These are phyloP conservation scores for Glaucidium brasilianum DNA, from an alignment of 2,113 vertebrate species.

Conservation along the genomic window DNA sequence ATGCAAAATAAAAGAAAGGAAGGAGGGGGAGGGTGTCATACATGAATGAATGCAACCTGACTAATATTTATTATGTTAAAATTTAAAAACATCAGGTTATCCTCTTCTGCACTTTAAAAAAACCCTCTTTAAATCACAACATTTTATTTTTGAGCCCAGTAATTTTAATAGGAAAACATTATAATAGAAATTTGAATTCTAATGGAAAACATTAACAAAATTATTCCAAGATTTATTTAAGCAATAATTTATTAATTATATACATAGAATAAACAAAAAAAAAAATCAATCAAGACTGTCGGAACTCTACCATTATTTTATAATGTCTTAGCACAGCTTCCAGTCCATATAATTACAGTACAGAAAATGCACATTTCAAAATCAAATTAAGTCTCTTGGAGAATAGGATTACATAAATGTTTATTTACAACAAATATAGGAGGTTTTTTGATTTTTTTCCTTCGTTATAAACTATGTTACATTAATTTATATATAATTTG, in stretches of 20 bases:
- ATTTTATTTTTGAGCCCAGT: neutral
- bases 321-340: neutral
- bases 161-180: neutral
- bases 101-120: neutral
- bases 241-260: neutral
- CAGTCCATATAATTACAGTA: neutral
- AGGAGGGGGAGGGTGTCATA: rapidly evolving
- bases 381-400: neutral
- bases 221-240: neutral
- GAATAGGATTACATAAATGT: neutral
- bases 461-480: neutral
- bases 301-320: neutral
- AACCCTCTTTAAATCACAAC: neutral
- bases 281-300: neutral
- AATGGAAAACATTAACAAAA: neutral
- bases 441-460: neutral
- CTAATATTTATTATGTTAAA: neutral
- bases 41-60: neutral
- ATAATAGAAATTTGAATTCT: too few species aligned
- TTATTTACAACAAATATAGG: neutral
- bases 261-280: neutral
- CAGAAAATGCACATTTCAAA: neutral
- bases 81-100: neutral
- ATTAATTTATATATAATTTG: neutral
- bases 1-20: neutral